These are phyloP conservation scores for Xerus inauris DNA, from an alignment of 2,113 vertebrate genomes.

Conservation along the genomic window DNA sequence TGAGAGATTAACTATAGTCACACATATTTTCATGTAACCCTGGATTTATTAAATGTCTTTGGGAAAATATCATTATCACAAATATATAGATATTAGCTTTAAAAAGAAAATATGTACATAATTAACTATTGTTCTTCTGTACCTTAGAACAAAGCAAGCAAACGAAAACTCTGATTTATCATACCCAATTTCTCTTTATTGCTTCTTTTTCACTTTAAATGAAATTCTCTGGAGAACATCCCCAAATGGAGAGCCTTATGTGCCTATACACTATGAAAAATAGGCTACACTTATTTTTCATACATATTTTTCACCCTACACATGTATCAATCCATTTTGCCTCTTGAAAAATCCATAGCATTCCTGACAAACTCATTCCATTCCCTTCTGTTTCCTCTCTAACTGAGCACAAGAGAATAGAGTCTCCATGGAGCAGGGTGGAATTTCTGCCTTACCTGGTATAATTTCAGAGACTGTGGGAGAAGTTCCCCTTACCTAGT, in stretches of 20 bases:
- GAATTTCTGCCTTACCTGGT: neutral
- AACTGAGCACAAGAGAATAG: too few species aligned
- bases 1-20: neutral
- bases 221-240: neutral
- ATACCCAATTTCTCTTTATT: neutral
- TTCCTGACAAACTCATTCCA: too few species aligned
- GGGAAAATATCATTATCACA: neutral
- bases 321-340: too few species aligned
- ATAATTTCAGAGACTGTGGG: neutral
- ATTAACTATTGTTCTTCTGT: neutral
- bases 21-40: neutral
- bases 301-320: neutral
- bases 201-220: conserved; percentile 1
- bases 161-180: neutral
- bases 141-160: neutral
- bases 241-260: neutral
- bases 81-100: neutral
- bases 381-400: too few species aligned
- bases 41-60: neutral
- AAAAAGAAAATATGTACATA: neutral
- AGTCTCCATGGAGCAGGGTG: too few species aligned
- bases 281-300: too few species aligned
- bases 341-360: too few species aligned
- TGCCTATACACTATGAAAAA: neutral
- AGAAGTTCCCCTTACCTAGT: neutral